Percentiles rank a stretch among this genome's conserved stretches.
These are phyloP conservation scores for Drosophila picticornis DNA, from an alignment of 2,888 invertebrate species.

Conservation along the genomic window DNA sequence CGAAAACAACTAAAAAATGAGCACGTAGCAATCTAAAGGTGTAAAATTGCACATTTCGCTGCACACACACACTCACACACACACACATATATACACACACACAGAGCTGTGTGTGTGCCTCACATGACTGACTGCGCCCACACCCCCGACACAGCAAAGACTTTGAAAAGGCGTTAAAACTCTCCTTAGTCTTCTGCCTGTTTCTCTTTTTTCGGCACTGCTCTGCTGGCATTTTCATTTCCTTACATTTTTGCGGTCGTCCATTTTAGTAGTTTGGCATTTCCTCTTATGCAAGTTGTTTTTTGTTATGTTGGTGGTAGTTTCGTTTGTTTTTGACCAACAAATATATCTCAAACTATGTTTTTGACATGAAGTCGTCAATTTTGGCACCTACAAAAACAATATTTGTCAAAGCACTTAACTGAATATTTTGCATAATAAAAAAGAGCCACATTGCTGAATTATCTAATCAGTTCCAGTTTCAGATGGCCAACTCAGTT, in stretches of 20 bases:
- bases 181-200: conserved; percentile 19
- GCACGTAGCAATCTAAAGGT: conserved; percentile 69
- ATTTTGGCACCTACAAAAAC: conserved; percentile 64
- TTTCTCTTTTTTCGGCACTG: conserved; percentile 22
- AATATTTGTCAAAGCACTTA: conserved; percentile 45
- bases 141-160: conserved; percentile 30
- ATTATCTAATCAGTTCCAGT: conserved; percentile 54
- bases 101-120: conserved; percentile 34
- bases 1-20: conserved; percentile 46
- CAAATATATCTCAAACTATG: conserved; percentile 8
- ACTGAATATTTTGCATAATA: conserved; percentile 2
- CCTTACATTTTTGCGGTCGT: conserved; percentile 47
- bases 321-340: conserved; percentile 41
- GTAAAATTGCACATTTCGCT: conserved; percentile 77
- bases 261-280: conserved; percentile 26
- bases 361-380: conserved; percentile 59
- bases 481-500: conserved; percentile 15
- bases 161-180: conserved; percentile 26
- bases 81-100: conserved; percentile 15
- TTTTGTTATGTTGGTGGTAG: conserved; percentile 17
- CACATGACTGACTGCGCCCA: conserved; percentile 67
- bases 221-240: conserved; percentile 63
- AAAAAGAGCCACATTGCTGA: not conserved
- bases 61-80: conserved; percentile 52
- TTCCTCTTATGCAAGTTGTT: conserved; percentile 59